Evolutionary conservation across 2,888 invertebrate species (phyloP), one percentile per base, ranked within the genome.

Genomic region (Parnassius orleans): DNA sequence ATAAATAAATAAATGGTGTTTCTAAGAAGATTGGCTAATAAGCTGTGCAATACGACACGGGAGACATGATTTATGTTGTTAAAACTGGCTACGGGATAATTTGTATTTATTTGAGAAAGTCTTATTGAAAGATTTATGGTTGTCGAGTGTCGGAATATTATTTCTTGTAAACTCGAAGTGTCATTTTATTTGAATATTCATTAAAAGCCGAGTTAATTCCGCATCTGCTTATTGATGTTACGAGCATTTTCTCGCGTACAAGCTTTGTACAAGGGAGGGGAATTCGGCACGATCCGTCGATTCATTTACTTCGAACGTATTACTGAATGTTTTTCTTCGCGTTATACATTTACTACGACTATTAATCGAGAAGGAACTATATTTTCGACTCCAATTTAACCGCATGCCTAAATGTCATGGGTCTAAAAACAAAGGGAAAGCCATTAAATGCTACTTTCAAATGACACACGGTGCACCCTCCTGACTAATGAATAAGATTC

Each of bases 151-250:
- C 70, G 68, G 66, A 74, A 61, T 79, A 81, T 83, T 84, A 83
- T 83, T 84, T 84, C 83, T 82, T 78, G 81, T 82, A 78, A 82
- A 83, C 83, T 83, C 76, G 74, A 78, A 78, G 83, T 83, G 83
- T 83, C 81, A 78, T 76, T 78, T 75, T 65, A 71, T 70, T 69
- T 86, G 87, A 86, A 88, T 87, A 88, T 87, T 87, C 85, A 87
- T 83, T 75, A 83, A 65, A 52, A 61, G 74, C 69, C 73, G 72
- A 78, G 78, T 78, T 80, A 78, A 80, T 80, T 78, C 78, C 76
- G 74, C 74, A 78, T 78, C 74, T 75, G 79, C 76, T 78, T 78
- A 78, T 75, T 73, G 75, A 68, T 69, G 73, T 75, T 75, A 75
- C 77, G 79, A 74, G 74, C 72, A 65, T 65, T 65, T 57, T 51